phyloP scores from a whole-genome alignment of 2,797 vertebrate species.

The Peromyscus melanophrys region DNA sequence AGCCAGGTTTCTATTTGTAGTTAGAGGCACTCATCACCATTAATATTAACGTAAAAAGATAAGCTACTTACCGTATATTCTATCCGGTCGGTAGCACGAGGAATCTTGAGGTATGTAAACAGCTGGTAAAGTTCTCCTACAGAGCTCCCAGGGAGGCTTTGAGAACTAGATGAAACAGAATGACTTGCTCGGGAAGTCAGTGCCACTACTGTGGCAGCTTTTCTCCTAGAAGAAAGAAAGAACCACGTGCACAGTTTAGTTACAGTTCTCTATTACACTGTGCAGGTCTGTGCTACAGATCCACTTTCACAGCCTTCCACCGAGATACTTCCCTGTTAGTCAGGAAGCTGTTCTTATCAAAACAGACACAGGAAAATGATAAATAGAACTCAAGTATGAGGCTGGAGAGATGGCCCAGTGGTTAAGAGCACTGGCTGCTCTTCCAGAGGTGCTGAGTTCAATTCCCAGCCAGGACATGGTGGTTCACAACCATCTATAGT shows the following conservation, averaged over 20 bases:
- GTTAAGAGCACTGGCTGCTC: background rate
- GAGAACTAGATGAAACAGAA: conserved; percentile 17
- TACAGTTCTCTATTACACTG: background rate
- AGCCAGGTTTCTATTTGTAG: background rate
- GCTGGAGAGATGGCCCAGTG: background rate
- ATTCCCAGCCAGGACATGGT: background rate
- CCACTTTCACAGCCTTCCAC: conserved; percentile 10
- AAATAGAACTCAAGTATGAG: background rate
- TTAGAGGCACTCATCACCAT: background rate
- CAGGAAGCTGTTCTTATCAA: conserved; percentile 48
- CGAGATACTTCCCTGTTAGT: conserved; percentile 15
- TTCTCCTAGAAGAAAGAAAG: conserved; percentile 63
- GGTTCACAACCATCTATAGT: background rate
- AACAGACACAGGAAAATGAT: conserved; percentile 42
- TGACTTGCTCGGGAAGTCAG: background rate
- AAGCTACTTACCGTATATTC: conserved; percentile 22
- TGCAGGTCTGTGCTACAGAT: background rate
- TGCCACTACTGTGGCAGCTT: background rate
- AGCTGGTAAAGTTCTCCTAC: background rate
- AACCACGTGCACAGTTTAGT: conserved; percentile 24
- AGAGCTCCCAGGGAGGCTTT: conserved; percentile 7
- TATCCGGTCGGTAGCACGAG: background rate
- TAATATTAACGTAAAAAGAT: conserved; percentile 7
- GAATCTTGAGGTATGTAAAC: conserved; percentile 40
- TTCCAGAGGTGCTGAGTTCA: background rate